These are phyloP conservation scores for Rostratula benghalensis DNA, from an alignment of 2,113 vertebrate genomes.

Conservation along the genomic window DNA sequence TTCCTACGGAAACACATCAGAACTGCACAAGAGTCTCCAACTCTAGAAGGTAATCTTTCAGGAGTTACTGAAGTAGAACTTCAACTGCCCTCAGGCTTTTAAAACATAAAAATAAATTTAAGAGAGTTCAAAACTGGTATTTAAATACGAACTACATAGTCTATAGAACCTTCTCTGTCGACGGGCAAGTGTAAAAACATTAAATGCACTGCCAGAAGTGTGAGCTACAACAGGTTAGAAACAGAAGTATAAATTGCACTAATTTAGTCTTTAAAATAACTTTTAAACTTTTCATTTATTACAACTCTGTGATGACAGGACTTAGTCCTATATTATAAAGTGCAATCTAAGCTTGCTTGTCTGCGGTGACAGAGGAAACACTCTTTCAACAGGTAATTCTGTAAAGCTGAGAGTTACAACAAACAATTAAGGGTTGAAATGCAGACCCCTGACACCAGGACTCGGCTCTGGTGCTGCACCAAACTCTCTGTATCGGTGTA, in stretches of 20 bases:
- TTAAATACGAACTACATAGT: background rate
- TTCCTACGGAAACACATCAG: background rate
- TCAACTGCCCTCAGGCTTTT: background rate
- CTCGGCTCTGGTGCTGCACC: background rate
- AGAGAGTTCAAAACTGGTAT: background rate
- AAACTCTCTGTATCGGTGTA: accelerated
- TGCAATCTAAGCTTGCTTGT: background rate
- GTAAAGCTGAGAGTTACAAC: background rate
- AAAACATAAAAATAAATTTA: background rate
- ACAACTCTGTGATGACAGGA: background rate
- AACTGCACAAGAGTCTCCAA: background rate
- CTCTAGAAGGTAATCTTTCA: background rate
- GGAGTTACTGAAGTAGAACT: background rate
- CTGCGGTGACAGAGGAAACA: background rate
- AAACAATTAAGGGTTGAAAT: background rate
- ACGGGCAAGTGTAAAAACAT: background rate
- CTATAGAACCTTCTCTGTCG: background rate
- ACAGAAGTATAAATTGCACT: background rate
- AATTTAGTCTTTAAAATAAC: background rate
- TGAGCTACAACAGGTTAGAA: background rate
- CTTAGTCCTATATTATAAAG: background rate
- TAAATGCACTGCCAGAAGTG: background rate
- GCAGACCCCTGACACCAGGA: background rate
- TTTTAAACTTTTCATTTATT: background rate
- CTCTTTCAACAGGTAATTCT: background rate